Percentiles rank a stretch among this genome's conserved stretches.
Evolutionary conservation across 2,888 invertebrate genomes (phyloP).

Genomic region (Odontothrips loti): DNA sequence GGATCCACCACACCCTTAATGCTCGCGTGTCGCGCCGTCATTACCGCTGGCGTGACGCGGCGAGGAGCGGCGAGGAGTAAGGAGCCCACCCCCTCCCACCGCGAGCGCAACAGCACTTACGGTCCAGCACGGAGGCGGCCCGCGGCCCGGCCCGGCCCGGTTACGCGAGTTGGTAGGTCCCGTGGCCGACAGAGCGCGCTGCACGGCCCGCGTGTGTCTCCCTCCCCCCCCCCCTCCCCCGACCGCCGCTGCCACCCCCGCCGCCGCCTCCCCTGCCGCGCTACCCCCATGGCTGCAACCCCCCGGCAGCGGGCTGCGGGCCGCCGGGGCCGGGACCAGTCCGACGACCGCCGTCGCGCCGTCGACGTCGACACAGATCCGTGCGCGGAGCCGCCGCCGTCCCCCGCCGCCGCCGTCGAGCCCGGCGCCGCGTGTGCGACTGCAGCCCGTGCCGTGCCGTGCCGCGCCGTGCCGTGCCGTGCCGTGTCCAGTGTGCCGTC

Average conservation of each 20-base stretch:
- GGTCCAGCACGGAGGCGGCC: neutral
- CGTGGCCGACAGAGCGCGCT: neutral
- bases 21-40: neutral
- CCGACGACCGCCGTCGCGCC: neutral
- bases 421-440: neutral
- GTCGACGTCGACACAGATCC: too few species aligned
- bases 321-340: neutral
- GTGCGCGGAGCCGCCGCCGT: neutral
- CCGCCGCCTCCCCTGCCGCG: neutral
- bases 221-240: neutral
- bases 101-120: slow-evolving; percentile 15
- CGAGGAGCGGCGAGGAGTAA: neutral
- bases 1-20: neutral
- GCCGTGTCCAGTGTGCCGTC: neutral
- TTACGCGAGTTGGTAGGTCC: neutral
- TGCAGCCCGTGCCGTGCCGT: neutral
- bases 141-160: neutral
- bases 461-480: neutral
- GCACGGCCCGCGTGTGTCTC: neutral
- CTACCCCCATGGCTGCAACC: neutral
- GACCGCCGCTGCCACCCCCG: neutral
- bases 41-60: neutral
- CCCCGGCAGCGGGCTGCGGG: neutral
- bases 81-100: neutral
- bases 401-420: neutral